Conservation (phyloP, 2,888 invertebrate genomes). For the Callosobruchus maculatus region DNA sequence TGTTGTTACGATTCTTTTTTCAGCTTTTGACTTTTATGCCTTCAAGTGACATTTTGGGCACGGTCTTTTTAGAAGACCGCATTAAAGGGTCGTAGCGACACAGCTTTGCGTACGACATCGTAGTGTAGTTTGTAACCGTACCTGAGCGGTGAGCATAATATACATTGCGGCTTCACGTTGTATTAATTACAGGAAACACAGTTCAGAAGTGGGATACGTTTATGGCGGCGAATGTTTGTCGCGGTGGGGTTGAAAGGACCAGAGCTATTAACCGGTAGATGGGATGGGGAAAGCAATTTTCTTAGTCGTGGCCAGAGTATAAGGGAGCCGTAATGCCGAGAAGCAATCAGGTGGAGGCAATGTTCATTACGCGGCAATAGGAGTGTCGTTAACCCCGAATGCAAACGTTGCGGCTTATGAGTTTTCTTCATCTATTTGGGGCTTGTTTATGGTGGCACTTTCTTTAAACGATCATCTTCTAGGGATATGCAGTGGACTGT, state of each 20-base stretch:
- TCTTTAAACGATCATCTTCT: too few species aligned
- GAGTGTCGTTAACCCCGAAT: background rate
- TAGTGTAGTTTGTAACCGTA: too few species aligned
- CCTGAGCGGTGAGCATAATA: background rate
- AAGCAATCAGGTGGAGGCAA: background rate
- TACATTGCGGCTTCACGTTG: background rate
- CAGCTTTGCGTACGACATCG: too few species aligned
- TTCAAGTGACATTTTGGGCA: too few species aligned
- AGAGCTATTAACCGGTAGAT: background rate
- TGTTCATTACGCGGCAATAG: background rate
- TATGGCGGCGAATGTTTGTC: background rate
- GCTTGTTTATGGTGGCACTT: too few species aligned
- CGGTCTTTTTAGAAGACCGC: too few species aligned
- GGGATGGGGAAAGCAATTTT: background rate
- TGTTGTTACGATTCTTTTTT: too few species aligned
- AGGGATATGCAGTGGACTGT: too few species aligned
- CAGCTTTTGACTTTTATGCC: too few species aligned
- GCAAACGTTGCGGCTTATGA: background rate
- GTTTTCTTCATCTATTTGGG: too few species aligned
- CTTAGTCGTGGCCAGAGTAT: background rate
- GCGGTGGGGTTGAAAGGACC: background rate
- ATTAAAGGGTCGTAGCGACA: too few species aligned
- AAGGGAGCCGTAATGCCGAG: background rate
- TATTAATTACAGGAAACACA: background rate
- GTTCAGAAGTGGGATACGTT: background rate